phyloP scores from a whole-genome alignment of 1,140 invertebrate species.

The Diabrotica undecimpunctata region DNA sequence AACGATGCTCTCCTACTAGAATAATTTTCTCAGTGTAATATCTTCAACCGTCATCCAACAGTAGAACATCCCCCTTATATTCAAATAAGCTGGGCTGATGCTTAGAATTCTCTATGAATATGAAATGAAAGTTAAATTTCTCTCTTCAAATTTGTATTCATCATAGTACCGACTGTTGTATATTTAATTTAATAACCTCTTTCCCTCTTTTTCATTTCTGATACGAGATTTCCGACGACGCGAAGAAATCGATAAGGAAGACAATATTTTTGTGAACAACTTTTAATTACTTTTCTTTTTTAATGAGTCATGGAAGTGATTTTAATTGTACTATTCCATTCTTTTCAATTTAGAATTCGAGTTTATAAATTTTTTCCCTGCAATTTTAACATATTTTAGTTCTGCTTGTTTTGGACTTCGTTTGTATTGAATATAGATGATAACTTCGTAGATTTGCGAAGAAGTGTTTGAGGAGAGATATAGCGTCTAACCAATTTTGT shows the following conservation, averaged over 20 bases:
- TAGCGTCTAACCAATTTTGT: no score
- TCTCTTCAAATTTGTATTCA: constrained; percentile 27
- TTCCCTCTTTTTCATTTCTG: constrained; percentile 9
- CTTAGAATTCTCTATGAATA: constrained; percentile 31
- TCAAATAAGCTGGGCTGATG: constrained; percentile 29
- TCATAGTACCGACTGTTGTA: constrained; percentile 27
- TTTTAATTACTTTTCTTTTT: constrained; percentile 23
- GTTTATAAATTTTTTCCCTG: no score
- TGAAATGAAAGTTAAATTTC: constrained; percentile 32
- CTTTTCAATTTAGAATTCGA: no score
- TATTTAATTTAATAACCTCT: constrained; percentile 31
- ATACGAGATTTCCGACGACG: constrained; percentile 12
- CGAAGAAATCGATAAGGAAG: constrained; percentile 6
- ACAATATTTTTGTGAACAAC: constrained; percentile 10
- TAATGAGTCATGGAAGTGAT: neutral
- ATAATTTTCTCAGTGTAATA: neutral
- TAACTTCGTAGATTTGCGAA: no score
- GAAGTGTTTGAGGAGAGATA: no score
- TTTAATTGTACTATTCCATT: no score
- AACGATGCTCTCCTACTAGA: no score
- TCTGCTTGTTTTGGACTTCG: no score
- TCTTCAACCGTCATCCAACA: neutral
- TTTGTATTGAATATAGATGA: no score
- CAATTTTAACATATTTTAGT: no score
- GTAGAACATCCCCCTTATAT: constrained; percentile 24